These are phyloP conservation scores for Leuciscus waleckii DNA, from an alignment of 2,797 vertebrate species.

Conservation along the genomic window DNA sequence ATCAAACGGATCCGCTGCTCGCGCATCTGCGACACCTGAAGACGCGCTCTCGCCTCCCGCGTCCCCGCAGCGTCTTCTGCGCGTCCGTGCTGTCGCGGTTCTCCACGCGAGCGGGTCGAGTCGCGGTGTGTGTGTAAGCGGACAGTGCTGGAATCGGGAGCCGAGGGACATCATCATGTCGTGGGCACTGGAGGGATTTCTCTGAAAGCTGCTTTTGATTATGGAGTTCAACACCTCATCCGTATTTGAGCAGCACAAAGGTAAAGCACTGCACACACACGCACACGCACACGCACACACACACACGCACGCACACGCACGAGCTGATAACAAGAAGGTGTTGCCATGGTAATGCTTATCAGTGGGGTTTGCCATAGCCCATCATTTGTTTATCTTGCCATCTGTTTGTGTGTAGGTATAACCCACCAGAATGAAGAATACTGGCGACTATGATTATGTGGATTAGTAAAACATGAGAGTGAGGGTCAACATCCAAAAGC, in stretches of 20 bases:
- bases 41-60: background rate
- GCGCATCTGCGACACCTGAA: slow-evolving; percentile 22
- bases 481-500: background rate
- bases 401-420: slow-evolving; percentile 7
- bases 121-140: background rate
- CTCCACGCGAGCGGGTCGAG: background rate
- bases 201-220: slow-evolving; percentile 35
- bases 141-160: slow-evolving; percentile 15
- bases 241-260: slow-evolving; percentile 87
- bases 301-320: background rate
- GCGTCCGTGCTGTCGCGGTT: background rate
- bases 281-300: background rate
- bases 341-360: slow-evolving; percentile 65
- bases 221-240: slow-evolving; percentile 90
- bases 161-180: slow-evolving; percentile 39
- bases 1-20: slow-evolving; percentile 19
- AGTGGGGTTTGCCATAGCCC: slow-evolving; percentile 38
- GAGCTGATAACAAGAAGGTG: slow-evolving; percentile 19
- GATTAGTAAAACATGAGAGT: background rate
- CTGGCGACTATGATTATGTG: background rate
- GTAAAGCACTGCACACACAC: slow-evolving; percentile 72
- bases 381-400: slow-evolving; percentile 25
- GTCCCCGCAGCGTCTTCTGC: background rate
- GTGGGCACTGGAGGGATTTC: slow-evolving; percentile 35
- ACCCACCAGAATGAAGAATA: background rate